Evolutionary conservation across 1,140 invertebrate genomes (phyloP).

Genomic region (Aleiodes sp.): DNA sequence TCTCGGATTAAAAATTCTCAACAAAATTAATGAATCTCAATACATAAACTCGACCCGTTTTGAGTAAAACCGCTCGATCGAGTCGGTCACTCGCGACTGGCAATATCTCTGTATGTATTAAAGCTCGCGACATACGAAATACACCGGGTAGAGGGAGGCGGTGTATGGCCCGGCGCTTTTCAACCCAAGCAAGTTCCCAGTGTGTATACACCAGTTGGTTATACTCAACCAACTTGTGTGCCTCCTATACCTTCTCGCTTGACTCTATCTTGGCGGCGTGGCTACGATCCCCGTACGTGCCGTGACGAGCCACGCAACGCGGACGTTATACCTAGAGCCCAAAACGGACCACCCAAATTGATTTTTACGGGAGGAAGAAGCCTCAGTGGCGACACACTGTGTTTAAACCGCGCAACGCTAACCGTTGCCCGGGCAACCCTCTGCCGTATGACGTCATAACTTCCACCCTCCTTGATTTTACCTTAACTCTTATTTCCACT

Average conservation of each 20-base stretch:
- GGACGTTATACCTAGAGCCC: conserved; percentile 53
- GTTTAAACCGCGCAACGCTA: conserved; percentile 53
- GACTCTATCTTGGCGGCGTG: conserved; percentile 26
- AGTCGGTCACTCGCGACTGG: conserved; percentile 60
- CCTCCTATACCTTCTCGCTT: too few species aligned
- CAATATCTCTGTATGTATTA: conserved; percentile 39
- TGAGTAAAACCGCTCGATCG: conserved; percentile 52
- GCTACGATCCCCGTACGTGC: conserved; percentile 4
- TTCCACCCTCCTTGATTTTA: conserved; percentile 25
- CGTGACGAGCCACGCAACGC: conserved; percentile 19
- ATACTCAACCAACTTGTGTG: neutral
- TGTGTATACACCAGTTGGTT: neutral
- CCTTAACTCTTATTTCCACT: too few species aligned
- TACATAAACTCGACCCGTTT: conserved; percentile 33
- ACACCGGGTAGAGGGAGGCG: conserved; percentile 33
- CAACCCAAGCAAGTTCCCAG: conserved; percentile 44
- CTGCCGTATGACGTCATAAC: conserved; percentile 54
- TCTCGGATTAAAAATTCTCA: too few species aligned
- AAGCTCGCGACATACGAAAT: conserved; percentile 19
- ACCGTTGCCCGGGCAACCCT: conserved; percentile 60
- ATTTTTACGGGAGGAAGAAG: conserved; percentile 57
- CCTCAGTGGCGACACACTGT: conserved; percentile 60
- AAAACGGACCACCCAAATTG: conserved; percentile 60
- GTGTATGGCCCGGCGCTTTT: conserved; percentile 38
- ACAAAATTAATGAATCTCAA: too few species aligned